phyloP scores from a whole-genome alignment of 2,888 invertebrate genomes.

The Synergus gifuensis region DNA sequence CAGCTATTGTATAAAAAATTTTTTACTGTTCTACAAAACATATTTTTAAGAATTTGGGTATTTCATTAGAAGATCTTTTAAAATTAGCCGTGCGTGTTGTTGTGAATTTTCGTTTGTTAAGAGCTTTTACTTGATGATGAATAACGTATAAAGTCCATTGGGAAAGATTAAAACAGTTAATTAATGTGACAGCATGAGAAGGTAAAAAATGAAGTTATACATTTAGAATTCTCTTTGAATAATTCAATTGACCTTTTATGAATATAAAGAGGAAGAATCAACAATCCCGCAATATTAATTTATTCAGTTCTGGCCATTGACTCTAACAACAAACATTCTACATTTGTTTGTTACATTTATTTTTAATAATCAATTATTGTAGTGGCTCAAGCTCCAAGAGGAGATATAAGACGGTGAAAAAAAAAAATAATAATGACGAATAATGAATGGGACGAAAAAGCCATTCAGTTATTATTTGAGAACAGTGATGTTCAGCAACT shows the following conservation, averaged over 20 bases:
- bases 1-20: background rate
- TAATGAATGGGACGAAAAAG: too few species aligned
- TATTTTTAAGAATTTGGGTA: background rate
- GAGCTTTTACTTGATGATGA: too few species aligned
- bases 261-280: background rate
- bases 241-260: conserved; percentile 7
- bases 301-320: background rate
- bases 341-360: background rate
- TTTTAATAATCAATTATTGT: background rate
- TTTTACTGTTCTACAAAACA: background rate
- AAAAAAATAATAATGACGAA: too few species aligned
- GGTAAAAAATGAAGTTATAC: background rate
- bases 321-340: background rate
- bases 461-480: too few species aligned
- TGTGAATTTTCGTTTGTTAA: background rate
- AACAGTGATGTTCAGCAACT: too few species aligned
- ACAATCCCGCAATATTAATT: background rate
- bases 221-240: background rate
- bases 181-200: background rate
- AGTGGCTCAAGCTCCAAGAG: background rate
- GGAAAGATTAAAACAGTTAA: background rate
- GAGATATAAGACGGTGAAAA: too few species aligned
- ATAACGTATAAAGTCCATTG: background rate
- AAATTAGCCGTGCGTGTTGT: background rate
- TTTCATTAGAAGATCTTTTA: background rate